These are phyloP conservation scores for Pterostichus madidus DNA, from an alignment of 2,888 invertebrate species.

Conservation along the genomic window DNA sequence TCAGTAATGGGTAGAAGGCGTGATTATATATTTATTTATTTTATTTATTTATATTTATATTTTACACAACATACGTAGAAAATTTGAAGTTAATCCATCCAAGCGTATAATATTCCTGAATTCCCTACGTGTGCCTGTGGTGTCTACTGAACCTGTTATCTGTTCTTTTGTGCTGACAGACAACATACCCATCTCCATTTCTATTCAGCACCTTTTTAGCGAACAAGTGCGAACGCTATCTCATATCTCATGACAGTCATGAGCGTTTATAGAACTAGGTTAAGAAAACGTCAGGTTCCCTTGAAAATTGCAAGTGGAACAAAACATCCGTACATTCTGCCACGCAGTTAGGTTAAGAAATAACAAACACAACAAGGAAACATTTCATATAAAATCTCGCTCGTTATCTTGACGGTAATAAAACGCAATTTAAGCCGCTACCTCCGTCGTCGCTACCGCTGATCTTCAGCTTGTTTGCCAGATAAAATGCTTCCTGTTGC, in stretches of 20 bases:
- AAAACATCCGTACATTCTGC: neutral
- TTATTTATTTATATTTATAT: too few species aligned
- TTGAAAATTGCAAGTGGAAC: conserved; percentile 22
- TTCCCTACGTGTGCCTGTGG: too few species aligned
- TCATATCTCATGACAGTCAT: too few species aligned
- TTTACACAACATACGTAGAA: too few species aligned
- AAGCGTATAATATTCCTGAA: too few species aligned
- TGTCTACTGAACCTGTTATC: too few species aligned
- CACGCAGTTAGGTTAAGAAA: conserved; percentile 10
- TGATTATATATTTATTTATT: too few species aligned
- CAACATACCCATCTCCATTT: neutral
- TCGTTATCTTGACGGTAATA: conserved; percentile 41
- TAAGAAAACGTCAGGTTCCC: neutral
- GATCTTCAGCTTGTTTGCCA: conserved; percentile 37
- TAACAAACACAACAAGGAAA: conserved; percentile 31
- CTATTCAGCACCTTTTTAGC: neutral
- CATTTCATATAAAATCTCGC: conserved; percentile 35
- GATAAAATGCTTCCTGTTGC: conserved; percentile 30
- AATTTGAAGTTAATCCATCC: too few species aligned
- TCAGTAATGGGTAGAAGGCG: too few species aligned
- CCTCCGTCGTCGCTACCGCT: conserved; percentile 3
- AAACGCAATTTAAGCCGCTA: conserved; percentile 39
- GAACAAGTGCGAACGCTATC: too few species aligned
- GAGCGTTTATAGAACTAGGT: too few species aligned
- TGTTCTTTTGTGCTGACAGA: too few species aligned